Evolutionary conservation across 2,888 invertebrate genomes (phyloP).

Genomic region (Neocrepidodera transversa): DNA sequence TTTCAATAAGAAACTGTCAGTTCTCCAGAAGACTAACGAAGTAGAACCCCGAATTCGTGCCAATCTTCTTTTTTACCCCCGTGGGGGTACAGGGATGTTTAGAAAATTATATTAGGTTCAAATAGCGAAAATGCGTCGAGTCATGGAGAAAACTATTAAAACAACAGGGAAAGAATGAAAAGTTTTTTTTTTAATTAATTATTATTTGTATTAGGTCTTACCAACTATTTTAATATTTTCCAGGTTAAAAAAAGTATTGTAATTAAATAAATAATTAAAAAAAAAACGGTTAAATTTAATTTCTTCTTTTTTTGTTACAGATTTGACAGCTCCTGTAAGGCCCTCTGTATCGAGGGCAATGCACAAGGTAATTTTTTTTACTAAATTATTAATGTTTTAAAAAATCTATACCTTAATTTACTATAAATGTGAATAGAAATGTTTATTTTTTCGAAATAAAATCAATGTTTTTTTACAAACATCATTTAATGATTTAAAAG

Average conservation of each 20-base stretch:
- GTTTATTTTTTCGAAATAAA: no score
- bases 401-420: no score
- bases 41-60: slow-evolving; percentile 47
- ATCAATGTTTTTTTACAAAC: no score
- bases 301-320: slow-evolving; percentile 50
- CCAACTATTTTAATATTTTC: no score
- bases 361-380: slow-evolving; percentile 59
- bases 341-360: slow-evolving; percentile 55
- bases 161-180: neutral
- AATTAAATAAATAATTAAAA: no score
- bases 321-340: slow-evolving; percentile 53
- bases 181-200: no score
- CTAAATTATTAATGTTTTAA: no score
- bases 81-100: slow-evolving; percentile 3
- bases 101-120: slow-evolving; percentile 4
- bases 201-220: no score
- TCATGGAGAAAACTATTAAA: slow-evolving; percentile 2
- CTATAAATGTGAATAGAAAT: no score
- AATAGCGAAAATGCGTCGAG: slow-evolving; percentile 7
- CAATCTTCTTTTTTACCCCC: slow-evolving; percentile 22
- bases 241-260: no score
- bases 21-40: slow-evolving; percentile 58
- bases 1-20: slow-evolving; percentile 64
- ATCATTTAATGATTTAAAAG: neutral
- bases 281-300: no score